These are phyloP conservation scores for Andrena fulva DNA, from an alignment of 2,888 invertebrate species.

Conservation along the genomic window DNA sequence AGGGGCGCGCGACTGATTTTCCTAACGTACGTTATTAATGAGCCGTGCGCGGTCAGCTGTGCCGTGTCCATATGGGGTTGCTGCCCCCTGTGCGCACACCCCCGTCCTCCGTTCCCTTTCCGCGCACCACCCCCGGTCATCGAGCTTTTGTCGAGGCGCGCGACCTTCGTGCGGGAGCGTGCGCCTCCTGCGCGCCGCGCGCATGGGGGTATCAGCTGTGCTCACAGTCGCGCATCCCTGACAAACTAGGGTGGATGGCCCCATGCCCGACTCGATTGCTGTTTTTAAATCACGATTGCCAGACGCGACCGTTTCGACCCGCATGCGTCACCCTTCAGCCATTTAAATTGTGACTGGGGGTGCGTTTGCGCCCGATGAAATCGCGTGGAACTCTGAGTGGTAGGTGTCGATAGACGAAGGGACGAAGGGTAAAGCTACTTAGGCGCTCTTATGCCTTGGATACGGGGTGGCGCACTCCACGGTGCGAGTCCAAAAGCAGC, in stretches of 20 bases:
- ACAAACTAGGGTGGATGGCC: slow-evolving; percentile 25
- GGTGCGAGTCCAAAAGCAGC: too few relatives aligned
- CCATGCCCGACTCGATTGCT: slow-evolving; percentile 39
- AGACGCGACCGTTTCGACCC: slow-evolving; percentile 39
- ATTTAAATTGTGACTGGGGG: slow-evolving; percentile 54
- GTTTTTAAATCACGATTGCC: slow-evolving; percentile 69
- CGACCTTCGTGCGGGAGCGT: slow-evolving; percentile 50
- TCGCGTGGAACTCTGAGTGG: background rate
- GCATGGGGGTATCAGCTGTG: slow-evolving; percentile 83
- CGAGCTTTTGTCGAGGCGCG: slow-evolving; percentile 58
- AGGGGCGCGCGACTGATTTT: slow-evolving; percentile 66
- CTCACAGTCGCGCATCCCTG: slow-evolving; percentile 66
- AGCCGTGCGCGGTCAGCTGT: slow-evolving; percentile 82
- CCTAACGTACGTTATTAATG: slow-evolving; percentile 84
- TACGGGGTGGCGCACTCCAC: too few relatives aligned
- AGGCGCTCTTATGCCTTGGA: too few relatives aligned
- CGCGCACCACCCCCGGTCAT: slow-evolving; percentile 46
- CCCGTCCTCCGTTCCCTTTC: slow-evolving; percentile 63
- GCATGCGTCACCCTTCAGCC: slow-evolving; percentile 41
- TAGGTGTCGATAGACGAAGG: background rate
- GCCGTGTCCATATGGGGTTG: slow-evolving; percentile 75
- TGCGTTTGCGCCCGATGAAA: background rate
- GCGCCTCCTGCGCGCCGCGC: slow-evolving; percentile 61
- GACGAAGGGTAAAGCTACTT: background rate
- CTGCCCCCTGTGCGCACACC: slow-evolving; percentile 61